Conservation (phyloP, 2,797 vertebrate genomes). For the Scyliorhinus canicula region DNA sequence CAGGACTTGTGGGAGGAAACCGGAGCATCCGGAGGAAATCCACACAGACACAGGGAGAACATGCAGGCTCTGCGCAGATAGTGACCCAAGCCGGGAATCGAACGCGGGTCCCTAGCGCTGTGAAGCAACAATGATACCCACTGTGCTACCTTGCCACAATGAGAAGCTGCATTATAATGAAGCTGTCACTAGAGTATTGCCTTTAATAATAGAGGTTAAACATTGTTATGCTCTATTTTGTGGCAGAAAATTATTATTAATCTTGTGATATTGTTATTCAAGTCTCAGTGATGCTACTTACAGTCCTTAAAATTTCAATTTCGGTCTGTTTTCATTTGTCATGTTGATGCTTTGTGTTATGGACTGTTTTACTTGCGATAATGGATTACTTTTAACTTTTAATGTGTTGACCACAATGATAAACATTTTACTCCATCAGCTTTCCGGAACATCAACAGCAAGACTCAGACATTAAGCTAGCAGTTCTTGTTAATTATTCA, state of each 20-base stretch:
- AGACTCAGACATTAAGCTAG: slow-evolving; percentile 56
- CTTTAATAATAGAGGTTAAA: background rate
- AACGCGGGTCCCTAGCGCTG: too few relatives aligned
- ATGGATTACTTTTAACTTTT: slow-evolving; percentile 54
- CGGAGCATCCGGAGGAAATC: too few relatives aligned
- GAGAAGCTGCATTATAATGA: background rate
- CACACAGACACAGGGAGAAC: too few relatives aligned
- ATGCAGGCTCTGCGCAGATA: too few relatives aligned
- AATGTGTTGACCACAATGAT: slow-evolving; percentile 49
- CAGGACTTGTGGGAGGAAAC: too few relatives aligned
- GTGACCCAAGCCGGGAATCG: too few relatives aligned
- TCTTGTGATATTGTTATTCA: background rate
- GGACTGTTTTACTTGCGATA: slow-evolving; percentile 38
- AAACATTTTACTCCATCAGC: slow-evolving; percentile 50
- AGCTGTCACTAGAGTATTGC: background rate
- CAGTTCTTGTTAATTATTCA: slow-evolving; percentile 58
- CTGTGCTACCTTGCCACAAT: too few relatives aligned
- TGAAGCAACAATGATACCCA: too few relatives aligned
- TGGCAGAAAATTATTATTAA: background rate
- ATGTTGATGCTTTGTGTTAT: background rate
- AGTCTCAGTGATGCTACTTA: background rate
- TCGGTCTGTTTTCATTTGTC: background rate
- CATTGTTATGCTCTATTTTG: background rate
- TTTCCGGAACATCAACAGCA: slow-evolving; percentile 50
- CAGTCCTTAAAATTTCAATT: background rate